Evolutionary conservation across 2,888 invertebrate species (phyloP), one percentile per base, ranked within the genome.

Genomic region (Erebia palarica): DNA sequence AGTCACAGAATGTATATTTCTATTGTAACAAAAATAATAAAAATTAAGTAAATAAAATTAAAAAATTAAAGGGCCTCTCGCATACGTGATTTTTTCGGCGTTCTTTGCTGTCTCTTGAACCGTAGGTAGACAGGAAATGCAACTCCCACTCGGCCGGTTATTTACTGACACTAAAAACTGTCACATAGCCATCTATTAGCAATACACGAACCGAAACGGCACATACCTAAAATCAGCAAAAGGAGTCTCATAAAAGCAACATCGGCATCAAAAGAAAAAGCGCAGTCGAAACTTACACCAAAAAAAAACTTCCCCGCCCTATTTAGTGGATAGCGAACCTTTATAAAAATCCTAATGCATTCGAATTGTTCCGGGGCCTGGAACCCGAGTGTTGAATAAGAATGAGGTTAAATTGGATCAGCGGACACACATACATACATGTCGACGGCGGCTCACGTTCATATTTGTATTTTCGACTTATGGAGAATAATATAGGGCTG

Each of bases 391-490:
- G 89, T 87, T 87, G 91, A 92, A 92, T 92, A 90, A 86, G 83
- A 92, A 92, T 92, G 86, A 89, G 87, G 82, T 85, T 84, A 87
- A 89, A 91, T 90, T 90, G 89, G 89, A 91, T 87, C 87, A 83
- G 83, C 79, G 80, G 78, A 85, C 83, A 88, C 86, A 87, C 81
- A 79, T 78, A 69, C 77, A 80, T 73, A 77, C 75, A 75, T 72
- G 77, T 73, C 69, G 69, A 59, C 16, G 70, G 58, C 68, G 77
- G 69, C 74, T 70, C 77, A 76, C 75, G 76, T 42, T 69, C 75
- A 71, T 63, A 59, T 67, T 67, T 58, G 65, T 76, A 73, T 78
- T 75, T 77, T 75, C 73, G 63, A 72, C 74, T 72, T 73, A 74
- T 67, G 71, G 71, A 55, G 69, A 73, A 78, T 73, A 78, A 65